These are phyloP conservation scores for Amblyornis subalaris DNA, from an alignment of 2,113 vertebrate species.

Conservation along the genomic window DNA sequence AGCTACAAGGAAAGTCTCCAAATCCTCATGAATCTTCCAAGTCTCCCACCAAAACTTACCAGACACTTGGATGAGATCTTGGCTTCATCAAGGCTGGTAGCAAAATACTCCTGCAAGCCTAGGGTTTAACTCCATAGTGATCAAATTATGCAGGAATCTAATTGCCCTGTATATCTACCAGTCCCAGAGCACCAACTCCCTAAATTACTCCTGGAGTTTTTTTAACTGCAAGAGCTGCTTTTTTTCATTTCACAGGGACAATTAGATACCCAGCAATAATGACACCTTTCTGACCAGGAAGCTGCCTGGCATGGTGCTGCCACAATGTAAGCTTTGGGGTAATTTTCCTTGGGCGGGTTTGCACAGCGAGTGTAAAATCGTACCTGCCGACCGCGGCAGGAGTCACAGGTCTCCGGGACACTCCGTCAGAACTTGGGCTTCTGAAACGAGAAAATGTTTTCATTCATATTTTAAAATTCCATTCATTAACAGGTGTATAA, in stretches of 20 bases:
- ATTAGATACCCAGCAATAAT: neutral
- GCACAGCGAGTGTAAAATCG: neutral
- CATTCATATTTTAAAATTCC: slow-evolving; percentile 55
- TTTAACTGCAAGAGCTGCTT: neutral
- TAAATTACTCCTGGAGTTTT: neutral
- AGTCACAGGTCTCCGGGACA: neutral
- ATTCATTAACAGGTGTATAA: slow-evolving; percentile 62
- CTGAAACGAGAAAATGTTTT: slow-evolving; percentile 37
- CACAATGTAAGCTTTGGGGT: neutral
- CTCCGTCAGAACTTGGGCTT: neutral
- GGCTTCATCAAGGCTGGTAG: neutral
- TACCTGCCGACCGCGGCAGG: neutral
- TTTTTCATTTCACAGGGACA: neutral
- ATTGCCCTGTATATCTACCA: neutral
- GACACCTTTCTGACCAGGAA: neutral
- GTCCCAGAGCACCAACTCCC: neutral
- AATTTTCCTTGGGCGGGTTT: neutral
- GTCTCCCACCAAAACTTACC: neutral
- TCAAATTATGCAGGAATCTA: neutral
- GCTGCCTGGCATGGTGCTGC: neutral
- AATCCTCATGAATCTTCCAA: neutral
- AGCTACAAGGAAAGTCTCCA: neutral
- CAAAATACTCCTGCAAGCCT: neutral
- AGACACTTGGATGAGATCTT: neutral
- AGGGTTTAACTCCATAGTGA: neutral